A percentile compares a stretch with the other conserved stretches of the same genome.
These are phyloP conservation scores for Gymnoscopelus braueri DNA, from an alignment of 2,797 vertebrate genomes.

Conservation along the genomic window DNA sequence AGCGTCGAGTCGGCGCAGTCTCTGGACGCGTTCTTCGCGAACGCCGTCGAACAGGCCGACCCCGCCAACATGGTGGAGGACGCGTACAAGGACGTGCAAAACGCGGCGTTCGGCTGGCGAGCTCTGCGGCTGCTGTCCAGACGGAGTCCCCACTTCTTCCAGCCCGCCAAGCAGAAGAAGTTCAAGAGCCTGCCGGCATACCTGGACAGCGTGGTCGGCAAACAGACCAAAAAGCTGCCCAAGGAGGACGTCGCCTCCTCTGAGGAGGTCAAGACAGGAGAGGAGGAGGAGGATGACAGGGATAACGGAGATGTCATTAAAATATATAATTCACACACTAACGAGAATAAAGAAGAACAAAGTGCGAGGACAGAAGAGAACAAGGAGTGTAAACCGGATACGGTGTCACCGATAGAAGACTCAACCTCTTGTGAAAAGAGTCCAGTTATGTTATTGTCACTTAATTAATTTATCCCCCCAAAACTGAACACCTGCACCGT, in stretches of 20 bases:
- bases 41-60: constrained; percentile 97
- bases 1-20: constrained; percentile 97
- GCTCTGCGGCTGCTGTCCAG: constrained; percentile 93
- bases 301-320: constrained; percentile 78
- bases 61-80: constrained; percentile 98
- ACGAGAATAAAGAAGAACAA: too few relatives aligned
- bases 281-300: constrained; percentile 97
- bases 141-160: constrained; percentile 98
- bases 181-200: constrained; percentile 98
- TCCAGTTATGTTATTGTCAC: too few relatives aligned
- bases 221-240: constrained; percentile 96
- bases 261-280: constrained; percentile 98
- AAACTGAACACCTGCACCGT: too few relatives aligned
- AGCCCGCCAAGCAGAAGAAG: constrained; percentile 93
- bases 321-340: too few relatives aligned
- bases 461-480: too few relatives aligned
- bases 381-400: too few relatives aligned
- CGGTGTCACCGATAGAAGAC: too few relatives aligned
- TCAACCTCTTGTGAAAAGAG: too few relatives aligned
- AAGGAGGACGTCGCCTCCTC: constrained; percentile 90
- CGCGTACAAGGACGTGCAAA: constrained; percentile 97
- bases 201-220: constrained; percentile 98
- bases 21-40: constrained; percentile 96
- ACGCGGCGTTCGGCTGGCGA: constrained; percentile 98
- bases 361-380: too few relatives aligned